Base-by-base conservation (phyloP, 1,140 invertebrate genomes). In the Leucophenga varia region DNA sequence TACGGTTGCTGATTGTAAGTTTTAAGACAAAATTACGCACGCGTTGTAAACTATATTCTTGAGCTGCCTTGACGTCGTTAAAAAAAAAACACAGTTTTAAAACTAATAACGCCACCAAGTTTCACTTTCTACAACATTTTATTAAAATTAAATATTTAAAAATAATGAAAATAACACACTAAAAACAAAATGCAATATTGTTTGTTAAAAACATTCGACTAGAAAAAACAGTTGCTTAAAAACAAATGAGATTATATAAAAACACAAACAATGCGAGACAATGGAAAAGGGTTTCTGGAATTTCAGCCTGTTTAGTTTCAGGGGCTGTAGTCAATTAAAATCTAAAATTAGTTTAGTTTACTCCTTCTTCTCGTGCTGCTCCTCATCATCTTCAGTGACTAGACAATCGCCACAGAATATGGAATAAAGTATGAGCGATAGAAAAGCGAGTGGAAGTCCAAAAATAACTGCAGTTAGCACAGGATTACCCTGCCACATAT, bases 381-480 rank as follows among this genome's bases (percentile, higher is more conserved):
- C 76, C 38, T 75, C 74, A 35, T 93, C 91, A 14, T 94, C 91
- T 53, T 88, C 85, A n/a, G 91, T 90, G 73, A 95, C 93, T 55
- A 95, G 79, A 61, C 96, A 92, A 77, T 97, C 93, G 17, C 91
- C 86, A 76, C 93, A 97, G 74, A 91, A 97, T 52, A 93, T 89
- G 2, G 92, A 92, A 70, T 97, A 97, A 65, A 90, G 86, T 63
- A 97, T 97, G 1, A 97, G 83, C n/a, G 88, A 87, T 7, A 97
- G 81, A 72, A 97, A 96, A 12, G 91, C 89, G 22, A 91, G 74
- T 8, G 95, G 95, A 30, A 97, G 79, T 8, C 91, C 91, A 77
- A 93, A 91, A 6, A 96, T 79, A 5, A 96, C 84, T 16, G 88
- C 81, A 6, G 92, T 94, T 35, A 96, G 76, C 25, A 95, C 86